Percentiles rank a stretch among this genome's conserved stretches.
Conservation (phyloP, 2,113 vertebrate species). For the Ascaphus truei region DNA sequence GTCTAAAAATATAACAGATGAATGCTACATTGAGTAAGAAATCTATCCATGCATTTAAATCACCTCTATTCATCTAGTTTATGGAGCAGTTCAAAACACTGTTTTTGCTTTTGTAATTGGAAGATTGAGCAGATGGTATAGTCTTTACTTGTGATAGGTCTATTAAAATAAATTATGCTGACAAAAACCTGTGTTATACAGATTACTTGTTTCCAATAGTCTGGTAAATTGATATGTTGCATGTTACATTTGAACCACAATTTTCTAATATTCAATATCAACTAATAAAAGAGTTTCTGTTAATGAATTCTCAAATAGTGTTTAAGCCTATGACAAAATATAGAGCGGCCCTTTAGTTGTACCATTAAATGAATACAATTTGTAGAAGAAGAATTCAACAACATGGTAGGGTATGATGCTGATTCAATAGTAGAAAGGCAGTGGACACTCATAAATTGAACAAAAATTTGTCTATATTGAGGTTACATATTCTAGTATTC, state of each 20-base stretch:
- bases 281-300: background rate
- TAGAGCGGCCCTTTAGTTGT: too few relatives aligned
- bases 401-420: too few relatives aligned
- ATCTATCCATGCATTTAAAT: constrained; percentile 81
- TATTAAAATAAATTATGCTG: constrained; percentile 54
- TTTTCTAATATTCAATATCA: constrained; percentile 7
- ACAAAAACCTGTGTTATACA: constrained; percentile 49
- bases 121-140: constrained; percentile 79
- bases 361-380: too few relatives aligned
- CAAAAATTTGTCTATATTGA: too few relatives aligned
- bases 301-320: too few relatives aligned
- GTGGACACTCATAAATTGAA: too few relatives aligned
- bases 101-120: constrained; percentile 77
- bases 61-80: constrained; percentile 58
- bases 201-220: constrained; percentile 59
- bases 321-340: too few relatives aligned
- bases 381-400: too few relatives aligned
- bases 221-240: constrained; percentile 42
- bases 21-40: constrained; percentile 75
- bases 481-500: too few relatives aligned
- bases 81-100: constrained; percentile 37
- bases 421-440: too few relatives aligned
- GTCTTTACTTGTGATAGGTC: constrained; percentile 76
- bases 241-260: constrained; percentile 2
- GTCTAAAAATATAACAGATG: constrained; percentile 77